A percentile compares a stretch with the other conserved stretches of the same genome.
These are phyloP conservation scores for Aradophagus sp. DNA, from an alignment of 1,140 invertebrate species.

Conservation along the genomic window DNA sequence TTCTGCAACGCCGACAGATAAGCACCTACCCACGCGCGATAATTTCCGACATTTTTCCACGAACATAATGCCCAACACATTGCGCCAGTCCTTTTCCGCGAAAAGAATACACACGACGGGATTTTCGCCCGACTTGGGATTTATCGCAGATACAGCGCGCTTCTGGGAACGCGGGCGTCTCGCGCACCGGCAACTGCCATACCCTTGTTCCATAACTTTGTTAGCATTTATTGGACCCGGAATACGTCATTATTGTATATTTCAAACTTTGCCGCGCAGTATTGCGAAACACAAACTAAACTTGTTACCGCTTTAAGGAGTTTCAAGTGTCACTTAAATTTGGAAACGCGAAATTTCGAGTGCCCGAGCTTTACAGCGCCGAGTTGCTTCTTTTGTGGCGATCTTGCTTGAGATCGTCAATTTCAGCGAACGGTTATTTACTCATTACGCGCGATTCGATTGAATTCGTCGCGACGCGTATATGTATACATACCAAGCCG, in stretches of 20 bases:
- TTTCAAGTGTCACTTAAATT: too few relatives aligned
- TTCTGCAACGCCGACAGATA: constrained; percentile 9
- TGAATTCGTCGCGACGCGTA: too few relatives aligned
- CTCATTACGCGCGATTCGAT: too few relatives aligned
- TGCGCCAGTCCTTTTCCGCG: constrained; percentile 9
- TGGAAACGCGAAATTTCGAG: too few relatives aligned
- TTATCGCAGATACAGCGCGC: constrained; percentile 2
- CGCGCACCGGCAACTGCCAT: constrained; percentile 19
- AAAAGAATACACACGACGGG: constrained; percentile 23
- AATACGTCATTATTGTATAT: constrained; percentile 45
- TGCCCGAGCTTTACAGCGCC: too few relatives aligned
- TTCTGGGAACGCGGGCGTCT: constrained; percentile 15
- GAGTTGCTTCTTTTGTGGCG: too few relatives aligned
- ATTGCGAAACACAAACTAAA: constrained; percentile 21
- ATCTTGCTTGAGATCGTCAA: too few relatives aligned
- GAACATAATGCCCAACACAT: constrained; percentile 8
- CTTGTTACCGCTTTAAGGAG: constrained; percentile 25
- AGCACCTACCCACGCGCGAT: constrained; percentile 3
- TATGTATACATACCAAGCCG: too few relatives aligned
- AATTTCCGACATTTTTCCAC: neutral
- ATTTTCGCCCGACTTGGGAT: constrained; percentile 19
- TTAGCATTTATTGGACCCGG: constrained; percentile 41
- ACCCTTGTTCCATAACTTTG: constrained; percentile 38
- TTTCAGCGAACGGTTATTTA: too few relatives aligned
- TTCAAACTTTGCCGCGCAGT: constrained; percentile 26